A percentile compares a stretch with the other conserved stretches of the same genome.
phyloP scores from a whole-genome alignment of 2,797 vertebrate species.

The Rallus crepitans region DNA sequence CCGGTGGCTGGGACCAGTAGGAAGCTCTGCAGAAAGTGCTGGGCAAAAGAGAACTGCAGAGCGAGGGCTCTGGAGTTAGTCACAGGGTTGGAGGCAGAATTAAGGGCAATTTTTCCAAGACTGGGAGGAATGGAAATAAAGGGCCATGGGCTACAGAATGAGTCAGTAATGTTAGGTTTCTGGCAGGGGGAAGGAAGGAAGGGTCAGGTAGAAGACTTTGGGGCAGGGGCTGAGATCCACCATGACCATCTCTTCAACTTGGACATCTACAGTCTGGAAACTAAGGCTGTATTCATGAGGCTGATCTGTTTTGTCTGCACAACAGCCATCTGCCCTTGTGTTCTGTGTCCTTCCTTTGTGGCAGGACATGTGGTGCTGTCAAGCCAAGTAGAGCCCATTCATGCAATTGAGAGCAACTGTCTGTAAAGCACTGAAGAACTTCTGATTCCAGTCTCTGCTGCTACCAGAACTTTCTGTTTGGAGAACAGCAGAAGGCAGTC shows the following conservation, averaged over 20 bases:
- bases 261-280: not conserved
- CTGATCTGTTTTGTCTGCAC: not conserved
- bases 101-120: not conserved
- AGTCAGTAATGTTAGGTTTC: not conserved
- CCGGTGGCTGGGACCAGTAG: no score
- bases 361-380: not conserved
- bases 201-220: not conserved
- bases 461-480: not conserved
- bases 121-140: not conserved
- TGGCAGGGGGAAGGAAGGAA: not conserved
- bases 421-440: not conserved
- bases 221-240: not conserved
- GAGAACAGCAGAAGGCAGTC: not conserved
- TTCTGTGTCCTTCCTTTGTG: not conserved
- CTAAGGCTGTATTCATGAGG: not conserved
- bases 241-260: not conserved
- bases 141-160: not conserved
- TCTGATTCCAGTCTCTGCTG: not conserved
- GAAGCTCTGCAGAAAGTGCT: not conserved
- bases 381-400: not conserved
- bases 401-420: not conserved
- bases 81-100: not conserved
- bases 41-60: not conserved
- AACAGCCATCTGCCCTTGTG: not conserved
- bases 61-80: not conserved